A percentile compares a stretch with the other conserved stretches of the same genome.
Conservation (phyloP, 2,888 invertebrate genomes). For the Petrophora chlorosata region DNA sequence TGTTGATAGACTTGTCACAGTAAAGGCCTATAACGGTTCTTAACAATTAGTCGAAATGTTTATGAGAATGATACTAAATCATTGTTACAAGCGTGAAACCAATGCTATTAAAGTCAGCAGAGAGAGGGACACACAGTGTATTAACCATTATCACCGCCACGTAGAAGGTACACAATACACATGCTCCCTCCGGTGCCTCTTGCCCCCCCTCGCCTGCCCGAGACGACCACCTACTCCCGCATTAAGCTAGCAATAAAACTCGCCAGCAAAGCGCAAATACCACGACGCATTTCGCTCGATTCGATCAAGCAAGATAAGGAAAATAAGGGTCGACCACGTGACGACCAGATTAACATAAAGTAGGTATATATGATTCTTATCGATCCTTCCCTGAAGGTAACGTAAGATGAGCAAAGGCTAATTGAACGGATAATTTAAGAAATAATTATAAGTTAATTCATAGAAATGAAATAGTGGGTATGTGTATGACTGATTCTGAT, state of each 20-base stretch:
- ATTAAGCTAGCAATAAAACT: conserved; percentile 55
- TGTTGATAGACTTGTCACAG: too few species aligned
- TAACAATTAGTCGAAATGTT: too few species aligned
- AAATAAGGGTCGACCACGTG: conserved; percentile 61
- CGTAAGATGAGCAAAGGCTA: background rate
- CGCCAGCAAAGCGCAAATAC: conserved; percentile 44
- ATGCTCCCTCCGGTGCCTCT: conserved; percentile 72
- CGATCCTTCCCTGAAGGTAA: background rate
- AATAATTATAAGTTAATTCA: background rate
- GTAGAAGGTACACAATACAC: conserved; percentile 60
- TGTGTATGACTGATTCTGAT: background rate
- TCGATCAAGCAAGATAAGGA: conserved; percentile 63
- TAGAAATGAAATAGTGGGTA: background rate
- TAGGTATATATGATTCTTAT: background rate
- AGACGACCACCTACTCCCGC: conserved; percentile 62
- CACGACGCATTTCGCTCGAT: conserved; percentile 58
- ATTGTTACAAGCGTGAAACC: background rate
- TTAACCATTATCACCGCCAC: conserved; percentile 67
- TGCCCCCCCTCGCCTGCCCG: conserved; percentile 67
- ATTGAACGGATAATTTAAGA: background rate
- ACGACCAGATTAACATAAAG: conserved; percentile 46
- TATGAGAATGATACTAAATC: background rate
- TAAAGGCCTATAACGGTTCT: too few species aligned
- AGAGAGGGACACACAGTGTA: conserved; percentile 53
- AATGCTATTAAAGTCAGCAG: conserved; percentile 35